A percentile compares a stretch with the other conserved stretches of the same genome.
Conservation (phyloP, 2,888 invertebrate genomes). For the Eupithecia exiguata region DNA sequence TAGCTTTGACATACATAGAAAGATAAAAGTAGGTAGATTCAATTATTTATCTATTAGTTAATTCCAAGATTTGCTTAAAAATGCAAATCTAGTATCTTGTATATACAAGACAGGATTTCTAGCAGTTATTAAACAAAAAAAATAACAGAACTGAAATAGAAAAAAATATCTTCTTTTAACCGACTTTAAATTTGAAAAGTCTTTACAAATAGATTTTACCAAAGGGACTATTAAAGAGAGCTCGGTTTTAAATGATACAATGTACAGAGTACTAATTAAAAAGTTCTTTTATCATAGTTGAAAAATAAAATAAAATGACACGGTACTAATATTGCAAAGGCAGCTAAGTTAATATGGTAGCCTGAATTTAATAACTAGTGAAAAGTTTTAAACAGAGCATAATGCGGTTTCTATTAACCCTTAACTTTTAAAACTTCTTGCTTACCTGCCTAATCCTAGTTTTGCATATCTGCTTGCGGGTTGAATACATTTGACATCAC, state of each 20-base stretch:
- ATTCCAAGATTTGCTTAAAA: too few species aligned
- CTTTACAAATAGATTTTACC: slow-evolving; percentile 7
- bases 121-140: too few species aligned
- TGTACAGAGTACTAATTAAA: slow-evolving; percentile 18
- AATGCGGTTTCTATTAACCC: background rate
- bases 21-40: too few species aligned
- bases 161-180: too few species aligned
- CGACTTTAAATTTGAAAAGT: background rate
- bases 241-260: slow-evolving; percentile 22
- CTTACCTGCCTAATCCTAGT: too few species aligned
- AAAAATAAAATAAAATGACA: slow-evolving; percentile 13
- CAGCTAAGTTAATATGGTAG: slow-evolving; percentile 4
- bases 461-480: too few species aligned
- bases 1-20: too few species aligned
- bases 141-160: too few species aligned
- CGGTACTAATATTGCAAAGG: slow-evolving; percentile 11
- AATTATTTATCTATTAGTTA: too few species aligned
- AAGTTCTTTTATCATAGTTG: slow-evolving; percentile 18
- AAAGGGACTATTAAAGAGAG: slow-evolving; percentile 20
- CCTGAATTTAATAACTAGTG: background rate
- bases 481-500: too few species aligned
- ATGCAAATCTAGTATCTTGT: too few species aligned
- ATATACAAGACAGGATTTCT: too few species aligned
- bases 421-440: background rate
- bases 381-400: background rate